Base-by-base conservation (phyloP, 2,113 vertebrate genomes). In the Aldabrachelys gigantea region DNA sequence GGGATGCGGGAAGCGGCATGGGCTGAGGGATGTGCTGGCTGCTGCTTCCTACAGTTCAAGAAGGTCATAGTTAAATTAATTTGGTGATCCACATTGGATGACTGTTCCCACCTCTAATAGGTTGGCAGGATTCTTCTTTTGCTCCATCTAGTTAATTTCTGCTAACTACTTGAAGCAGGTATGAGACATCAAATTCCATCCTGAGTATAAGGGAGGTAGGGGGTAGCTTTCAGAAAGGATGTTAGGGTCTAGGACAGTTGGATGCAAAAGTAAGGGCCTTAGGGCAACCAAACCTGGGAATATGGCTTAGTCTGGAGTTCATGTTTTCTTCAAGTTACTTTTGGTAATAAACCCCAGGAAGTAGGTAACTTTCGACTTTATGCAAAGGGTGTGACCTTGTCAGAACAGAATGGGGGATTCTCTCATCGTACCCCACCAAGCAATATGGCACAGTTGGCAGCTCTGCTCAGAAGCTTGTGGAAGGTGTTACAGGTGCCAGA, bases 361-460 rank as follows among this genome's bases (percentile, higher is more conserved):
- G 76, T 80, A 89, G 62, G 22, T 62, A 83, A 29, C 49, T 92
- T 88, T 83, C 91, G 62, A 79, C 31, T 79, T 96, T 94, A 38
- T 69, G 56, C 82, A 85, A 5, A 44, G 2, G 14, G 17, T 2
- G 53, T 35, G 47, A 75, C 25, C 47, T 89, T 93, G 56, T 52
- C 49, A 24, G 52, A 44, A 14, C 2, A 0, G 25, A 49, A 21
- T 76, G 54, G 90, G 90, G 81, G 35, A 65, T 29, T 50, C 16
- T 59, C 57, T 8, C 16, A 35, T 89, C 82, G 35, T 19, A 8
- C 41, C 62, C 75, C 79, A 0, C n/a, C 84, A 82, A 87, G 14
- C 49, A 78, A 49, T 50, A 5, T 91, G 80, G 82, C 0, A 0
- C 22, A 54, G 57, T 41, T 54, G 35, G 89, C 65, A 4, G 41